phyloP scores from a whole-genome alignment of 2,888 invertebrate genomes.

The Euproctis similis region DNA sequence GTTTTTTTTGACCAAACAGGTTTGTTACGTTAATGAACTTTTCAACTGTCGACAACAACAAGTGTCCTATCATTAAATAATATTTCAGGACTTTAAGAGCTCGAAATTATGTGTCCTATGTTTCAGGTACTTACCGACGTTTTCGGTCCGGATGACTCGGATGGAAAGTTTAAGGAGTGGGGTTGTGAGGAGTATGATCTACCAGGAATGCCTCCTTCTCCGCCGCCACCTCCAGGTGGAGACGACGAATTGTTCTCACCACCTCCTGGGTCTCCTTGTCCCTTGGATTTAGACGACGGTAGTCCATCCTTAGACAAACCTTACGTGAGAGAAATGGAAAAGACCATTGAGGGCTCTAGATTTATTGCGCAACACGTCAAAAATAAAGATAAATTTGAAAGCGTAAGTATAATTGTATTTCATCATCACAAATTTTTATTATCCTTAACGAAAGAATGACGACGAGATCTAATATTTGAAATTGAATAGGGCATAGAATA shows the following conservation, averaged over 20 bases:
- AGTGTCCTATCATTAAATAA: too few relatives aligned
- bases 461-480: too few relatives aligned
- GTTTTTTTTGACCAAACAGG: too few relatives aligned
- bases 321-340: constrained; percentile 89
- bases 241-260: constrained; percentile 91
- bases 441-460: too few relatives aligned
- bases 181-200: constrained; percentile 83
- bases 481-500: too few relatives aligned
- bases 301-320: constrained; percentile 90
- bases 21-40: too few relatives aligned
- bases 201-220: constrained; percentile 82
- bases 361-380: constrained; percentile 97
- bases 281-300: constrained; percentile 74
- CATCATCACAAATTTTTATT: too few relatives aligned
- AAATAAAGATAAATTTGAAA: constrained; percentile 95
- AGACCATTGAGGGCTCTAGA: constrained; percentile 92
- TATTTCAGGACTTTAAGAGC: too few relatives aligned
- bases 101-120: too few relatives aligned
- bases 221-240: constrained; percentile 84
- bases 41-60: too few relatives aligned
- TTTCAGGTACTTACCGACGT: constrained; percentile 85
- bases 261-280: constrained; percentile 79
- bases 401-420: constrained; percentile 80
- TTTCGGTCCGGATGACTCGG: constrained; percentile 77
- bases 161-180: constrained; percentile 70